Conservation (phyloP, 2,888 invertebrate species). For the Lacanobia wlatinum region DNA sequence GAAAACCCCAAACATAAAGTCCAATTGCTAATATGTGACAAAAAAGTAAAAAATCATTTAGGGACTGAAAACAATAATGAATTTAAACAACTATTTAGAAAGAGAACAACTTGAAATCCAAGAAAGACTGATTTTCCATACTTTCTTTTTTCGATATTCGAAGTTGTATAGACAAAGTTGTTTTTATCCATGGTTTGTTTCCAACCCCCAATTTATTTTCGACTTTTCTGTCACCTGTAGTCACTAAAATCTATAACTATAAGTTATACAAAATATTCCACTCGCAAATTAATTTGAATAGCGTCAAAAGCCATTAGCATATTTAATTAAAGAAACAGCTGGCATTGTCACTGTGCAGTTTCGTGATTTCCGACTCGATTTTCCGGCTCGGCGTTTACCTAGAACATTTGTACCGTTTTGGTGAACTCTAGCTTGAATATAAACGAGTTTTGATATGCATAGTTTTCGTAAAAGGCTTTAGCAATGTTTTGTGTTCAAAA, state of each 20-base stretch:
- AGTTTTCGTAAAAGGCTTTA: neutral
- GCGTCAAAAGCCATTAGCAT: conserved; percentile 30
- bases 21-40: neutral
- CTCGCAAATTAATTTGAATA: conserved; percentile 5
- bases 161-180: neutral
- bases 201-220: neutral
- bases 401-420: conserved; percentile 24
- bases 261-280: conserved; percentile 32
- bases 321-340: conserved; percentile 21
- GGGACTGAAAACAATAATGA: neutral
- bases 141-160: neutral
- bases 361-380: conserved; percentile 34
- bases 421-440: conserved; percentile 16
- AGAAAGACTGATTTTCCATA: conserved; percentile 2
- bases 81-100: neutral
- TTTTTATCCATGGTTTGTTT: neutral
- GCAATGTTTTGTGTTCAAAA: neutral
- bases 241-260: conserved; percentile 17
- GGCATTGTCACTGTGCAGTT: conserved; percentile 6
- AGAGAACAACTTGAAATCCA: neutral
- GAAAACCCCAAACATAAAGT: neutral
- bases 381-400: neutral
- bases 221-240: neutral
- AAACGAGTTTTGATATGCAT: neutral
- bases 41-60: neutral